A percentile compares a stretch with the other conserved stretches of the same genome.
phyloP scores from a whole-genome alignment of 2,113 vertebrate species.

The Cryptomyrus ogoouensis region DNA sequence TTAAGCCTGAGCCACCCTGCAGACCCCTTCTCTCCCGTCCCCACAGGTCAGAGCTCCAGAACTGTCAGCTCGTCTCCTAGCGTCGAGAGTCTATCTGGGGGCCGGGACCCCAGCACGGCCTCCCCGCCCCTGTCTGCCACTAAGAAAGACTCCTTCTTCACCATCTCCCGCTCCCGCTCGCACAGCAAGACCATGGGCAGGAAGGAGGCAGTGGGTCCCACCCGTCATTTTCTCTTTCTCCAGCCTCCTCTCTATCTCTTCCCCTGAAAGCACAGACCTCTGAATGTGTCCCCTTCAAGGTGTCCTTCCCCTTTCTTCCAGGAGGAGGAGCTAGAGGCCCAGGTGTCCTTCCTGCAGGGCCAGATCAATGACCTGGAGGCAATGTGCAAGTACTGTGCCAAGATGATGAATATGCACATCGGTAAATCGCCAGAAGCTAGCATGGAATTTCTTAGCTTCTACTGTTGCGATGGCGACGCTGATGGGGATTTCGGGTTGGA shows the following conservation, averaged over 20 bases:
- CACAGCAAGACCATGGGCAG: slow-evolving; percentile 90
- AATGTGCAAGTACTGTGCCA: slow-evolving; percentile 98
- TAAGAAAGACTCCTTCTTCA: slow-evolving; percentile 94
- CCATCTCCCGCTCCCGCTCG: slow-evolving; percentile 91
- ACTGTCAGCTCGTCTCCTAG: slow-evolving; percentile 85
- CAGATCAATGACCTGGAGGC: slow-evolving; percentile 95
- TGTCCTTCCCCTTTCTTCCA: slow-evolving; percentile 31
- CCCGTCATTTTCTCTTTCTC: not conserved
- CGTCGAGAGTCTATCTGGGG: slow-evolving; percentile 79
- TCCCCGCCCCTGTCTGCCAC: slow-evolving; percentile 83
- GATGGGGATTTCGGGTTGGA: not conserved
- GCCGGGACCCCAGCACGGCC: slow-evolving; percentile 69
- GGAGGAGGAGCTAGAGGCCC: slow-evolving; percentile 94
- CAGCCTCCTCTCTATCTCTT: not conserved
- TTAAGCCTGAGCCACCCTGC: not conserved
- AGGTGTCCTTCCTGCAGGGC: slow-evolving; percentile 94
- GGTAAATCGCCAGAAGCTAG: slow-evolving; percentile 64
- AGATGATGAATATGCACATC: slow-evolving; percentile 92
- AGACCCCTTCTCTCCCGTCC: not conserved
- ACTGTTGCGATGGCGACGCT: not conserved
- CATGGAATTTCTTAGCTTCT: not conserved
- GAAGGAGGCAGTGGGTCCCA: slow-evolving; percentile 77
- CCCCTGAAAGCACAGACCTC: not conserved
- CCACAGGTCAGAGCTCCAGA: slow-evolving; percentile 77
- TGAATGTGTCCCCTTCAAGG: not conserved